Percentiles rank a stretch among this genome's conserved stretches.
Conservation (phyloP, 2,113 vertebrate species). For the Ciconia maguari region DNA sequence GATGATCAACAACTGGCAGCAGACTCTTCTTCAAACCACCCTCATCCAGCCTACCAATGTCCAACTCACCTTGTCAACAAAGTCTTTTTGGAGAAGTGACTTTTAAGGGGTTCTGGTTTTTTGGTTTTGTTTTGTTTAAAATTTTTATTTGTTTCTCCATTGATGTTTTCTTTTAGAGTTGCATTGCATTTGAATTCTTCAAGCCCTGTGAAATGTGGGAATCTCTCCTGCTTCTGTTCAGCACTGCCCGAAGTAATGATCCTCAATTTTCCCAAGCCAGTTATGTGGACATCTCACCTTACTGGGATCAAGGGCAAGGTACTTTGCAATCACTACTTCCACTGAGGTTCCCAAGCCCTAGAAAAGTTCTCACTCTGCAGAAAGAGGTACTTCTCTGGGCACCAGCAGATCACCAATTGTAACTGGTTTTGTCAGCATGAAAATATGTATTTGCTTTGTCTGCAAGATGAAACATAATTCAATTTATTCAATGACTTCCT, state of each 20-base stretch:
- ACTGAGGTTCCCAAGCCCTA: background rate
- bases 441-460: slow-evolving; percentile 11
- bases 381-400: background rate
- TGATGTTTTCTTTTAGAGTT: background rate
- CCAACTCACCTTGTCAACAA: background rate
- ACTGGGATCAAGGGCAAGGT: background rate
- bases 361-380: background rate
- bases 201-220: background rate
- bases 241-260: background rate
- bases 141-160: background rate
- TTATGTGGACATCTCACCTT: background rate
- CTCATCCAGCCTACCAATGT: background rate
- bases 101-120: background rate
- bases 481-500: slow-evolving; percentile 21
- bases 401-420: background rate
- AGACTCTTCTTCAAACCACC: background rate
- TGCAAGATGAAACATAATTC: background rate
- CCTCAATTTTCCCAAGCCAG: background rate
- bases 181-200: background rate
- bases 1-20: background rate
- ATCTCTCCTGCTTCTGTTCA: background rate
- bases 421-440: slow-evolving; percentile 14
- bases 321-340: background rate
- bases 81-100: background rate
- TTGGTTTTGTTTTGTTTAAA: background rate